Percentiles rank a stretch among this genome's conserved stretches.
Conservation (phyloP, 2,888 invertebrate species). For the Mystacides longicornis region DNA sequence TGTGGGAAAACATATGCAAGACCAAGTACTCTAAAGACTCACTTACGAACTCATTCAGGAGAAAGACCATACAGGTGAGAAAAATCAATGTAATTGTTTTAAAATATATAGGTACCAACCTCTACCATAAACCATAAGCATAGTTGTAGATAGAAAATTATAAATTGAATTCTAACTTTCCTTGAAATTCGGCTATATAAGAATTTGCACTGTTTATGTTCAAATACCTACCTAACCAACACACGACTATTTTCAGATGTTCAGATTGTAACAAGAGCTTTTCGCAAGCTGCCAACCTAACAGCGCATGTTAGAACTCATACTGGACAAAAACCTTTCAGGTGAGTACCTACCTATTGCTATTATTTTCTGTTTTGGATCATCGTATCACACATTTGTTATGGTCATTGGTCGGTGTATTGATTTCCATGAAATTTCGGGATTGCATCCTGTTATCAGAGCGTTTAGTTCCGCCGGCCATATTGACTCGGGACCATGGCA, state of each 20-base stretch:
- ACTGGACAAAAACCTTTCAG: slow-evolving; percentile 95
- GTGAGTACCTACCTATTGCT: too few relatives aligned
- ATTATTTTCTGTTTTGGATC: too few relatives aligned
- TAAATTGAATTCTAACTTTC: background rate
- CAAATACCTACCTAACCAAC: too few relatives aligned
- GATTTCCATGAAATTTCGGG: too few relatives aligned
- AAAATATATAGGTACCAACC: background rate
- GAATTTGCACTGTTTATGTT: too few relatives aligned
- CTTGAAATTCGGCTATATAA: background rate
- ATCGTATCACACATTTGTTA: too few relatives aligned
- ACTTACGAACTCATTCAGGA: slow-evolving; percentile 92
- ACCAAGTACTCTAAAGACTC: slow-evolving; percentile 95
- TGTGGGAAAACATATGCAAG: slow-evolving; percentile 96
- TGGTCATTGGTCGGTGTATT: too few relatives aligned
- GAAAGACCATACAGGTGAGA: slow-evolving; percentile 74
- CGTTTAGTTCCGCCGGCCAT: too few relatives aligned
- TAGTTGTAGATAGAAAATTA: background rate
- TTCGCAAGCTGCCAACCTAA: slow-evolving; percentile 96
- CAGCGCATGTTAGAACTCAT: slow-evolving; percentile 93
- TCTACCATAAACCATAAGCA: background rate
- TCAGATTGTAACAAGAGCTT: slow-evolving; percentile 94
- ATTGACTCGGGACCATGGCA: too few relatives aligned
- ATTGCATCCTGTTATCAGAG: too few relatives aligned
- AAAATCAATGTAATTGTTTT: background rate
- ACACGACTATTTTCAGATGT: slow-evolving; percentile 46